A percentile compares a stretch with the other conserved stretches of the same genome.
Evolutionary conservation across 1,140 invertebrate genomes (phyloP).

Genomic region (Drosophila athabasca): DNA sequence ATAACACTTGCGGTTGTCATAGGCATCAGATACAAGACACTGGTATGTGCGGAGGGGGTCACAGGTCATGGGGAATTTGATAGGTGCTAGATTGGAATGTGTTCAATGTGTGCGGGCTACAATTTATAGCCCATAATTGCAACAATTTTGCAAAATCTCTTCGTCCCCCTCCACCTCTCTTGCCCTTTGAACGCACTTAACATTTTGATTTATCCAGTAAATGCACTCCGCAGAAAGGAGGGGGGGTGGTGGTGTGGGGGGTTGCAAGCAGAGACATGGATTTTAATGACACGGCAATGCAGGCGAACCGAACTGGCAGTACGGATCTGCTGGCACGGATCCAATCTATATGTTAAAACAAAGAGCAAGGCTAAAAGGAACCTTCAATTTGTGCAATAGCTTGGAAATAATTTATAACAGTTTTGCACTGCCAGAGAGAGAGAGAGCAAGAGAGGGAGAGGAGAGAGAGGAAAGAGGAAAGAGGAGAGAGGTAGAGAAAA

Average conservation of each 20-base stretch:
- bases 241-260: background rate
- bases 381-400: conserved; percentile 76
- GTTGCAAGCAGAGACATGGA: background rate
- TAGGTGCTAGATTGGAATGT: background rate
- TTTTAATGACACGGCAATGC: conserved; percentile 67
- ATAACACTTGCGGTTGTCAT: conserved; percentile 66
- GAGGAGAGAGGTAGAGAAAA: conserved; percentile 1
- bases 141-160: conserved; percentile 58
- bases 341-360: conserved; percentile 78
- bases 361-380: conserved; percentile 66
- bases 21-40: conserved; percentile 10
- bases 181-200: conserved; percentile 52
- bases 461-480: background rate
- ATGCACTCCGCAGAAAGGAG: conserved; percentile 56
- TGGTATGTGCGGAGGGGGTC: no score
- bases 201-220: conserved; percentile 71
- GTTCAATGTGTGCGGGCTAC: conserved; percentile 22
- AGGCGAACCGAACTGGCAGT: background rate
- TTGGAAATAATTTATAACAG: conserved; percentile 79
- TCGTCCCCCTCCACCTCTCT: conserved; percentile 16
- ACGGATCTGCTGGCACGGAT: conserved; percentile 41
- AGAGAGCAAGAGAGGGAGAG: background rate
- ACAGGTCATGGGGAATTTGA: no score
- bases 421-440: conserved; percentile 53
- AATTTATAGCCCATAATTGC: conserved; percentile 75